Evolutionary conservation across 2,113 vertebrate species (phyloP).

Genomic region (Clarias macrocephalus): DNA sequence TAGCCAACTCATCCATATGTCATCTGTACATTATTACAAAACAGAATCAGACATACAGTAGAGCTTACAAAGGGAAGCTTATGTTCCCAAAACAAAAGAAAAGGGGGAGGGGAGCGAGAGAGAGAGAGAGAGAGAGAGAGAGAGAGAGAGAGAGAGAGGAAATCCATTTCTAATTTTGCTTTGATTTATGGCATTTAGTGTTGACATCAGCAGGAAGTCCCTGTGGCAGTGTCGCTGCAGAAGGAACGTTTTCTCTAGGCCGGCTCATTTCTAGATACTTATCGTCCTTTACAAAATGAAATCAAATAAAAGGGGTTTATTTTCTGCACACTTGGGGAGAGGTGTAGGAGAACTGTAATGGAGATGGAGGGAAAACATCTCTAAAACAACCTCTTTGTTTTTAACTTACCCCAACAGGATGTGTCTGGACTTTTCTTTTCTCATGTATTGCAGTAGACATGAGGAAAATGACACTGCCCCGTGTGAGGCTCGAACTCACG

Average conservation of each 20-base stretch:
- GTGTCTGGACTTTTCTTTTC: not conserved
- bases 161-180: constrained; percentile 14
- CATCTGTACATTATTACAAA: not conserved
- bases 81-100: not conserved
- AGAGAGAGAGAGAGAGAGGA: constrained; percentile 43
- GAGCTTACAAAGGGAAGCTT: not conserved
- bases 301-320: not conserved
- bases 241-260: constrained; percentile 5
- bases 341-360: not conserved
- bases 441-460: not conserved
- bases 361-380: not conserved
- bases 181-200: constrained; percentile 31
- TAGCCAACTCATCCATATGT: not conserved
- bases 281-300: not conserved
- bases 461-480: not conserved
- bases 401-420: not conserved
- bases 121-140: constrained; percentile 36
- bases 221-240: not conserved
- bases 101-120: constrained; percentile 39
- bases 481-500: constrained; percentile 37
- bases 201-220: constrained; percentile 30
- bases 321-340: not conserved
- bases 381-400: not conserved
- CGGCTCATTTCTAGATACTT: not conserved
- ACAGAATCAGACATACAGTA: not conserved